Evolutionary conservation across 2,113 vertebrate species (phyloP).

Genomic region (Tinamus guttatus): DNA sequence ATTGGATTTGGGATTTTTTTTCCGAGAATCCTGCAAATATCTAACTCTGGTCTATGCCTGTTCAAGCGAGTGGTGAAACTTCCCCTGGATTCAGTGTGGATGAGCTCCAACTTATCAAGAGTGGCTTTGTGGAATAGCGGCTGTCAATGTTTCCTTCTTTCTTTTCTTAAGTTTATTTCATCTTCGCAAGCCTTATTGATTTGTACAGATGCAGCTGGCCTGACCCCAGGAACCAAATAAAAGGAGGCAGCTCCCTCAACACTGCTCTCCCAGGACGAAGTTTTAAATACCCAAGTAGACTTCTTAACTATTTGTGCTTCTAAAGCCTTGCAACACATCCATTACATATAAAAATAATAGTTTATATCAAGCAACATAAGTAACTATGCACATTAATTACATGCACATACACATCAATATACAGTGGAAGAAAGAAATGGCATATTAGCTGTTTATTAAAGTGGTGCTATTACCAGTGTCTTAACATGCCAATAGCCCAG

Average conservation of each 20-base stretch:
- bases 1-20: neutral
- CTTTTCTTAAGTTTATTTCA: constrained; percentile 45
- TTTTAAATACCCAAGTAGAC: constrained; percentile 25
- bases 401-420: neutral
- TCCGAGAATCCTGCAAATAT: neutral
- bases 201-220: constrained; percentile 37
- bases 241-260: neutral
- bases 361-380: neutral
- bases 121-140: neutral
- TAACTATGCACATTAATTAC: constrained; percentile 3
- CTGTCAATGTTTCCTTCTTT: constrained; percentile 11
- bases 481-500: neutral
- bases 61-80: neutral
- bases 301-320: constrained; percentile 19
- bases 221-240: constrained; percentile 30
- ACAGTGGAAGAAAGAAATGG: neutral
- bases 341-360: constrained; percentile 12
- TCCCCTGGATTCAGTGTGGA: fast-evolving
- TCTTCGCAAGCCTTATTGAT: constrained; percentile 44
- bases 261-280: neutral
- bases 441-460: neutral
- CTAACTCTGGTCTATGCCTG: neutral
- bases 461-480: neutral
- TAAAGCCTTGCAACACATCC: neutral
- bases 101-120: neutral